Conservation (phyloP, 2,113 vertebrate genomes). For the Hippocampus guttulatus region DNA sequence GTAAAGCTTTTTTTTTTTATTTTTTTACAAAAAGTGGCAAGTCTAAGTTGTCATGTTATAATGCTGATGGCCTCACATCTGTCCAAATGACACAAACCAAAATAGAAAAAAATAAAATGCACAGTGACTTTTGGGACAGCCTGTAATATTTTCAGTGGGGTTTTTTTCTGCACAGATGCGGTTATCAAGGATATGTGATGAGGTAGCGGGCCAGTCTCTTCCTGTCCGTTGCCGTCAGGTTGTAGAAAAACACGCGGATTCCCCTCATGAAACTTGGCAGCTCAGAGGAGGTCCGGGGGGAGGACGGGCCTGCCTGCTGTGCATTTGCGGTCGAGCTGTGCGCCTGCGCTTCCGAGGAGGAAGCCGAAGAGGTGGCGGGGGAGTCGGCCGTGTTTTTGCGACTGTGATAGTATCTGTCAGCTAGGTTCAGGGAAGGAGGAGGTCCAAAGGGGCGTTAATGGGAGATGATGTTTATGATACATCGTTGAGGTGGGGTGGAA, state of each 20-base stretch:
- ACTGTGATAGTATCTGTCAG: conserved; percentile 71
- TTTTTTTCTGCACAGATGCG: background rate
- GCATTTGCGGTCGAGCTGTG: background rate
- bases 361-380: background rate
- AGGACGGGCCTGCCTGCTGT: conserved; percentile 9
- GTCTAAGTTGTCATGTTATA: too few species aligned
- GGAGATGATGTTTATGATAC: background rate
- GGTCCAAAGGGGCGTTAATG: background rate
- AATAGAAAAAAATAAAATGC: background rate
- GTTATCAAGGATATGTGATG: conserved; percentile 73
- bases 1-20: too few species aligned
- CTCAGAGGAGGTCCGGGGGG: background rate
- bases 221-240: conserved; percentile 67
- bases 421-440: conserved; percentile 32
- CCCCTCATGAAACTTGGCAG: conserved; percentile 69
- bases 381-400: conserved; percentile 32
- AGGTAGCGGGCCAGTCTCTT: conserved; percentile 71
- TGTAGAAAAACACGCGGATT: conserved; percentile 74
- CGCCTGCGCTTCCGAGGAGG: conserved; percentile 4
- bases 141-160: background rate
- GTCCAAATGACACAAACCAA: too few species aligned
- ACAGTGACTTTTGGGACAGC: background rate
- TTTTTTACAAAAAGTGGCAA: too few species aligned
- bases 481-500: too few species aligned
- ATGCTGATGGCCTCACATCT: too few species aligned